phyloP scores from a whole-genome alignment of 2,113 vertebrate genomes.

The Mionectes macconnelli region DNA sequence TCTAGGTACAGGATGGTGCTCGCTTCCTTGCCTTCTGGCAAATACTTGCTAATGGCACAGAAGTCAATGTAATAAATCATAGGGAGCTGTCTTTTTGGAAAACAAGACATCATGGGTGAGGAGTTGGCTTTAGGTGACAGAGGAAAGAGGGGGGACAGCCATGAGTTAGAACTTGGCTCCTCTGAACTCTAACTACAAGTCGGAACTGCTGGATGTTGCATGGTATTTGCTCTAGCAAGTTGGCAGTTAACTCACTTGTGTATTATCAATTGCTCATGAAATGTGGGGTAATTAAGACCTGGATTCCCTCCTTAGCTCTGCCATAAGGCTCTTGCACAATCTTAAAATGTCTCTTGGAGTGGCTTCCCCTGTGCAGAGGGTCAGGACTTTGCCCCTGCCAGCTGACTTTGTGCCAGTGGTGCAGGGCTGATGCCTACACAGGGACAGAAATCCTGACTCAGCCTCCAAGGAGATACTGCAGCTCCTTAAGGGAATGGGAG shows the following conservation, averaged over 20 bases:
- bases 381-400: neutral
- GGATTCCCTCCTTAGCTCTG: neutral
- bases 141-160: neutral
- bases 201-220: neutral
- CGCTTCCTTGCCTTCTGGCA: accelerated
- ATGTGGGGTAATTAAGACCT: neutral
- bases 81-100: neutral
- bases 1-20: accelerated
- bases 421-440: neutral
- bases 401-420: neutral
- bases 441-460: neutral
- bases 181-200: neutral
- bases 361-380: neutral
- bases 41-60: neutral
- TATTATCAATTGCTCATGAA: neutral
- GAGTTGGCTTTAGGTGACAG: neutral
- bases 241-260: neutral
- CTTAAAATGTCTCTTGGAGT: neutral
- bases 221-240: neutral
- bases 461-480: neutral
- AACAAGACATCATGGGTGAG: accelerated
- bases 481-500: neutral
- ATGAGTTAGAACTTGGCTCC: neutral
- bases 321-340: neutral
- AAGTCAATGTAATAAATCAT: neutral